These are phyloP conservation scores for Volucella zonaria DNA, from an alignment of 2,888 invertebrate species.

Conservation along the genomic window DNA sequence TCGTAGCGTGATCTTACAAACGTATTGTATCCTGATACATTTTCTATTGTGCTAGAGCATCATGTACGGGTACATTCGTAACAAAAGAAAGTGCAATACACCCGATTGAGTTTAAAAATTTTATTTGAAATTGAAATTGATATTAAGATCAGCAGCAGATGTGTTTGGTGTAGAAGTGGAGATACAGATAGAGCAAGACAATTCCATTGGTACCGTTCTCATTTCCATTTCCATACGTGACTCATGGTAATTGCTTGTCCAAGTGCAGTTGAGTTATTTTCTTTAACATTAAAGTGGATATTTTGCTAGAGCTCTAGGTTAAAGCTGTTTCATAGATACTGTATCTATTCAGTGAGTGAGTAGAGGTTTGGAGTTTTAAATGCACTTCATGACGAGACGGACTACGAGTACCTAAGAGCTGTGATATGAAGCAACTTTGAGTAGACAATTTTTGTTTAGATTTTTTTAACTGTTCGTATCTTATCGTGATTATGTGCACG, in stretches of 20 bases:
- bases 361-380: not conserved
- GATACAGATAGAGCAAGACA: too few relatives aligned
- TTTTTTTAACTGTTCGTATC: constrained; percentile 17
- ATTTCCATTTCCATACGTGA: constrained; percentile 53
- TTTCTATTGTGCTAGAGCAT: constrained; percentile 31
- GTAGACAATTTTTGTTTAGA: not conserved
- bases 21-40: too few relatives aligned
- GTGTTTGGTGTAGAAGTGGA: not conserved
- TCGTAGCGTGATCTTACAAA: too few relatives aligned
- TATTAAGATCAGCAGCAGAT: constrained; percentile 54
- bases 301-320: not conserved
- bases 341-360: not conserved
- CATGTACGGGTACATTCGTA: not conserved
- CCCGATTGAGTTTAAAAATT: constrained; percentile 46
- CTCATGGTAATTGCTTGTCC: constrained; percentile 51
- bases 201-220: constrained; percentile 11
- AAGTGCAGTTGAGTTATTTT: constrained; percentile 20
- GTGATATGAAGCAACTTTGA: constrained; percentile 23
- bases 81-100: constrained; percentile 65
- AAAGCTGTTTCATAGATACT: not conserved
- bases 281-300: constrained; percentile 5
- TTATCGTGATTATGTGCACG: constrained; percentile 36
- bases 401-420: not conserved
- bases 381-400: constrained; percentile 24
- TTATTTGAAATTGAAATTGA: constrained; percentile 61